A percentile compares a stretch with the other conserved stretches of the same genome.
Evolutionary conservation across 2,888 invertebrate genomes (phyloP).

Genomic region (Melanargia galathea): DNA sequence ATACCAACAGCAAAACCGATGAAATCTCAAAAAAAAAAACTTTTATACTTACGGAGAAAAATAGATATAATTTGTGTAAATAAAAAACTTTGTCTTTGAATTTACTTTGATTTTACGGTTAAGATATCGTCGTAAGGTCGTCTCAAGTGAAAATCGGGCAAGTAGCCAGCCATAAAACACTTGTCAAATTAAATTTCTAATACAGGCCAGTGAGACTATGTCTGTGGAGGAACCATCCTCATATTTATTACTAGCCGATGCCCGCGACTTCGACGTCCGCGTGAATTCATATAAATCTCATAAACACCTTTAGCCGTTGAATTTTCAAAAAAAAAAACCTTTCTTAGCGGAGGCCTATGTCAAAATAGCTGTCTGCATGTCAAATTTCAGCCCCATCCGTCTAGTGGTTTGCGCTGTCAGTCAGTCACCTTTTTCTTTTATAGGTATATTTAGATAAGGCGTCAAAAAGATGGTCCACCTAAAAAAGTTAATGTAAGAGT

Average conservation of each 20-base stretch:
- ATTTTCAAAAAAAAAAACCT: too few relatives aligned
- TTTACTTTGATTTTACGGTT: conserved; percentile 9
- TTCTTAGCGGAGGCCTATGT: too few relatives aligned
- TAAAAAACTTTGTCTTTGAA: background rate
- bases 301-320: background rate
- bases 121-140: conserved; percentile 20
- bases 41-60: too few relatives aligned
- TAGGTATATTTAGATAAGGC: too few relatives aligned
- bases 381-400: too few relatives aligned
- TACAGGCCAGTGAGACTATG: background rate
- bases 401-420: too few relatives aligned
- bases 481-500: too few relatives aligned
- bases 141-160: conserved; percentile 15
- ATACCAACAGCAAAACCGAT: too few relatives aligned
- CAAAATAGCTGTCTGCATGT: too few relatives aligned
- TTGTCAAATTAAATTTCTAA: conserved; percentile 36
- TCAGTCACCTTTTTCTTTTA: too few relatives aligned
- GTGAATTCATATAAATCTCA: background rate
- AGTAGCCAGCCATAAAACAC: conserved; percentile 25
- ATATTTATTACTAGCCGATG: background rate
- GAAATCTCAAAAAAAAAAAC: too few relatives aligned
- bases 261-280: background rate
- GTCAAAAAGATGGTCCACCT: too few relatives aligned
- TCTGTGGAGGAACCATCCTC: background rate
- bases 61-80: background rate